phyloP scores from a whole-genome alignment of 2,113 vertebrate species.

The Corythoichthys haematopterus region DNA sequence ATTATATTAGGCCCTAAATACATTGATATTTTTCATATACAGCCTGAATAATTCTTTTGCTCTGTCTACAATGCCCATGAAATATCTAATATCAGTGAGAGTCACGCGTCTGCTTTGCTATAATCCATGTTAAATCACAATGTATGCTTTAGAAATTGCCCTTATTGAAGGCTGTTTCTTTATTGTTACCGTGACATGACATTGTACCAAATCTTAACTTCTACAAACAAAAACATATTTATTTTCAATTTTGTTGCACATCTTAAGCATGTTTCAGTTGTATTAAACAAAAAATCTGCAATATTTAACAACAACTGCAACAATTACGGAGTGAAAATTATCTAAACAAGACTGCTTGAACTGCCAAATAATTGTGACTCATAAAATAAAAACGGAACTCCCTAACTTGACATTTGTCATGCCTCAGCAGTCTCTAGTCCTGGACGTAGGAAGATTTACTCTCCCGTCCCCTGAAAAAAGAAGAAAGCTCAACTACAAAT shows the following conservation, averaged over 20 bases:
- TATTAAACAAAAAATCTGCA: not conserved
- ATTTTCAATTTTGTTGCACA: conserved; percentile 16
- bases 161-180: conserved; percentile 35
- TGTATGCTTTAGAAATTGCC: conserved; percentile 35
- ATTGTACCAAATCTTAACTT: conserved; percentile 32
- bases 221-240: conserved; percentile 34
- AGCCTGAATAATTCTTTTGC: conserved; percentile 21
- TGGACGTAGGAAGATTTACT: not conserved
- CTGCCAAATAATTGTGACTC: not conserved
- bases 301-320: not conserved
- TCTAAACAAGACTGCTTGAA: not conserved
- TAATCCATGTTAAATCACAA: conserved; percentile 39
- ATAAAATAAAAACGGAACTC: not conserved
- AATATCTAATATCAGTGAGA: conserved; percentile 38
- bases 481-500: not conserved
- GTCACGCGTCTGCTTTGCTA: conserved; percentile 23
- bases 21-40: conserved; percentile 19
- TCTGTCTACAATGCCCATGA: conserved; percentile 21
- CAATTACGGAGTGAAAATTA: not conserved
- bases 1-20: conserved; percentile 10
- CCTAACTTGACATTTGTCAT: not conserved
- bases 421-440: not conserved
- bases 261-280: not conserved
- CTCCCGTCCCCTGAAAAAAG: not conserved
- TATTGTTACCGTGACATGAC: conserved; percentile 39